Conservation (phyloP, 2,888 invertebrate species). For the Dilophus febrilis region DNA sequence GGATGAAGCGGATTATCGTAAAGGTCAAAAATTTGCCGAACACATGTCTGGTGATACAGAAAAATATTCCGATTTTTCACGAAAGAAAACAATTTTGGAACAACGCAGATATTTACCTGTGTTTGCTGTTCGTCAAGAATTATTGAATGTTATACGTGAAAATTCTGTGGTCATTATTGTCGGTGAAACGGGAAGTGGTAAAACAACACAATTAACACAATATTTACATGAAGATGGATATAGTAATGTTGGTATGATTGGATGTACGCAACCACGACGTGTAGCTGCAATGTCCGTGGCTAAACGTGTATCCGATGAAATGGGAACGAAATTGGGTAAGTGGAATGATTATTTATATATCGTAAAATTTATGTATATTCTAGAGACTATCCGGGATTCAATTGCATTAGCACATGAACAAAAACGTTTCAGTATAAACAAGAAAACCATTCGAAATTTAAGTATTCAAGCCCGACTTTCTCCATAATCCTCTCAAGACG, state of each 20-base stretch:
- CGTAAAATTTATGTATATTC: too few relatives aligned
- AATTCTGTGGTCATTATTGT: slow-evolving; percentile 93
- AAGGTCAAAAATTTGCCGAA: slow-evolving; percentile 92
- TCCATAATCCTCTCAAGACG: too few relatives aligned
- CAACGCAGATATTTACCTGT: slow-evolving; percentile 87
- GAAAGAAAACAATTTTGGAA: slow-evolving; percentile 63
- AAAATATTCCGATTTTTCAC: slow-evolving; percentile 70
- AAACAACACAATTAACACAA: slow-evolving; percentile 95
- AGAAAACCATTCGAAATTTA: too few relatives aligned
- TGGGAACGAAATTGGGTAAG: slow-evolving; percentile 67
- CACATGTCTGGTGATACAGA: slow-evolving; percentile 58
- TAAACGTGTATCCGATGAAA: slow-evolving; percentile 96
- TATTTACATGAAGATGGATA: slow-evolving; percentile 96
- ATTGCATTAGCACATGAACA: too few relatives aligned
- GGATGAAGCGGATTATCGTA: slow-evolving; percentile 70
- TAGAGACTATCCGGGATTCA: too few relatives aligned
- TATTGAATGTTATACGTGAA: slow-evolving; percentile 78
- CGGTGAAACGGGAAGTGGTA: slow-evolving; percentile 42
- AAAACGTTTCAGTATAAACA: too few relatives aligned
- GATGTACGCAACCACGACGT: slow-evolving; percentile 93
- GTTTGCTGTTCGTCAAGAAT: slow-evolving; percentile 86
- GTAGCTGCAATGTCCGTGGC: slow-evolving; percentile 99
- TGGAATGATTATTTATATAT: slow-evolving; percentile 2
- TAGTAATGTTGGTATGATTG: slow-evolving; percentile 82
- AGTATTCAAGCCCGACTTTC: too few relatives aligned